Percentiles rank a stretch among this genome's conserved stretches.
Conservation (phyloP, 2,797 vertebrate species). For the Syngnathus acus region DNA sequence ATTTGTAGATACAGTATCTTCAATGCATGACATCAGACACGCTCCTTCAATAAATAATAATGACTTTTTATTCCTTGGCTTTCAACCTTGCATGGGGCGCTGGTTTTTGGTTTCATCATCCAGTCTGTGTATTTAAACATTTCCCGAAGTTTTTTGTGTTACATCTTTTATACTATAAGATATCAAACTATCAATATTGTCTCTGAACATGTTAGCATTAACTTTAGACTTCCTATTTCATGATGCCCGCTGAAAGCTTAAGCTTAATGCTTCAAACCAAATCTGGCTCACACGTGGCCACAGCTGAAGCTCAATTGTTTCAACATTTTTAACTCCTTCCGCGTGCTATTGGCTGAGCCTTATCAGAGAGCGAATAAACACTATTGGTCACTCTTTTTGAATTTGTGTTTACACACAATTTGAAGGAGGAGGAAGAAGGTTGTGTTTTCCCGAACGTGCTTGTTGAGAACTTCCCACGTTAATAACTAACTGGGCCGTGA, state of each 20-base stretch:
- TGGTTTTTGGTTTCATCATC: background rate
- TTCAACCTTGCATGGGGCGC: background rate
- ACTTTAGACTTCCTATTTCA: background rate
- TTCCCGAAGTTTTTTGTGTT: too few relatives aligned
- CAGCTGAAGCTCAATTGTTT: constrained; percentile 13
- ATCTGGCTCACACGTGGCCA: constrained; percentile 9
- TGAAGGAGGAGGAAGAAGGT: constrained; percentile 5
- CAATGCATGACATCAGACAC: background rate
- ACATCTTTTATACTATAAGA: too few relatives aligned
- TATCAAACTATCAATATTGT: too few relatives aligned
- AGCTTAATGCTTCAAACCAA: background rate
- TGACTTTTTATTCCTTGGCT: background rate
- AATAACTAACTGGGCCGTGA: background rate
- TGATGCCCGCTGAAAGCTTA: background rate
- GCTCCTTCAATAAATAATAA: background rate
- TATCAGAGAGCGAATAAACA: constrained; percentile 12
- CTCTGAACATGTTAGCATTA: background rate
- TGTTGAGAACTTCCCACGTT: constrained; percentile 12
- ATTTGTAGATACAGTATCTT: background rate
- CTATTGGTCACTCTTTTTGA: constrained; percentile 26
- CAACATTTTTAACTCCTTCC: background rate
- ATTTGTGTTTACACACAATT: constrained; percentile 8
- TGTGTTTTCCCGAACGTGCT: constrained; percentile 8
- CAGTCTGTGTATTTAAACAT: too few relatives aligned
- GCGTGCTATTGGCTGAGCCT: constrained; percentile 11